Evolutionary conservation across 2,888 invertebrate species (phyloP), one percentile per base, ranked within the genome.

Genomic region (Epistrophella euchroma): DNA sequence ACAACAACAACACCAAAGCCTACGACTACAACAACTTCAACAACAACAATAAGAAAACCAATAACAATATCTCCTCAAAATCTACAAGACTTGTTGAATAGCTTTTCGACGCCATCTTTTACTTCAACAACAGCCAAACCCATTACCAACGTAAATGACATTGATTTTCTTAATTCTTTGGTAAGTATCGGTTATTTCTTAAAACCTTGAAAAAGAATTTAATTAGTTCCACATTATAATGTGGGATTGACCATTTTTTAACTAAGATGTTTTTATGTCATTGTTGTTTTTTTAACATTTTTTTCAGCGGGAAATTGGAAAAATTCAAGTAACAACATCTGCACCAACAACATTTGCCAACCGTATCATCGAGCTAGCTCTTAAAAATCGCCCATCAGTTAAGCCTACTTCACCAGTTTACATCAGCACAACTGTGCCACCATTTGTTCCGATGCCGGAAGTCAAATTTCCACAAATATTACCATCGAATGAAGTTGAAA

Each of bases 151-250:
- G 91, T 93, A 90, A 94, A 95, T 85, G 95, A 95, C 90, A 91
- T 95, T 87, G 93, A 93, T 47, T 95, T 95, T 90, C 90, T 95
- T 25, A 93, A 94, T 89, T 94, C 94, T 88, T 92, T 95, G 93
- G 95, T 95, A 93, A 91, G 40, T 13, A 13, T n/a, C n/a, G 28
- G 92, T 28, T 5, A 28, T 28, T 5, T 28, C 28, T 28, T 28
- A 28, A 37, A 6, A 37, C n/a, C n/a, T n/a, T n/a, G n/a, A n/a
- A n/a, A n/a, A n/a, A n/a, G n/a, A n/a, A n/a, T n/a, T n/a, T n/a
- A n/a, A n/a, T n/a, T n/a, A n/a, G n/a, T n/a, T n/a, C n/a, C n/a
- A n/a, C n/a, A n/a, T n/a, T n/a, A n/a, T 25, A 25, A 3, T 25
- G 25, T 25, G 25, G 25, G 25, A 25, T 25, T 25, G 25, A 4